phyloP scores from a whole-genome alignment of 1,140 invertebrate species.

The Drosophila bipectinata region DNA sequence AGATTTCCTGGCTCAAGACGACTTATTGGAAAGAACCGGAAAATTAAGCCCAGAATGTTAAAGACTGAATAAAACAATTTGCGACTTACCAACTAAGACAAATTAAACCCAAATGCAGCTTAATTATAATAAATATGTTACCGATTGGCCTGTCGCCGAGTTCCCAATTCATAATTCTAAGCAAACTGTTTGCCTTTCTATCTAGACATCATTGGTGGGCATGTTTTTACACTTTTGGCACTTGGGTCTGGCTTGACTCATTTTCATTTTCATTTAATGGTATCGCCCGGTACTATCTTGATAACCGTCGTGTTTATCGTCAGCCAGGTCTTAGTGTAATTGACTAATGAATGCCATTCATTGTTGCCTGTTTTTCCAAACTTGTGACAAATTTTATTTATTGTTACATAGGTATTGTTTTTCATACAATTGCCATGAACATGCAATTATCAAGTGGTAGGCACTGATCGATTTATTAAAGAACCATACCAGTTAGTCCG shows the following conservation, averaged over 20 bases:
- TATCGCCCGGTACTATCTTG: constrained; percentile 27
- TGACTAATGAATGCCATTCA: constrained; percentile 67
- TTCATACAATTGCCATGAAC: too few species aligned
- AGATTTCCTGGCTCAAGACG: constrained; percentile 41
- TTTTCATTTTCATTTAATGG: constrained; percentile 44
- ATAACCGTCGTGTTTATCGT: constrained; percentile 33
- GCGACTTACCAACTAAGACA: constrained; percentile 74
- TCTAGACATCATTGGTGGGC: constrained; percentile 33
- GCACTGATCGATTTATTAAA: constrained; percentile 14
- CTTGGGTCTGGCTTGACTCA: constrained; percentile 55
- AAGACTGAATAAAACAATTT: constrained; percentile 66
- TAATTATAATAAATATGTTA: constrained; percentile 36
- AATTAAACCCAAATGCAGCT: constrained; percentile 59
- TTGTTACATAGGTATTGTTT: constrained; percentile 25
- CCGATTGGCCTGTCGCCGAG: background rate
- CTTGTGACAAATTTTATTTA: constrained; percentile 62
- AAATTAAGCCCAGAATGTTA: constrained; percentile 9
- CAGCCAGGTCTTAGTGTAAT: constrained; percentile 63
- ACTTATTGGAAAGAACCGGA: constrained; percentile 24
- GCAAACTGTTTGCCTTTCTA: constrained; percentile 37
- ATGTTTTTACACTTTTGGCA: constrained; percentile 22
- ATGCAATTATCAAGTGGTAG: background rate
- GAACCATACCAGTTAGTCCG: constrained; percentile 1
- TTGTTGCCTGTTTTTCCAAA: constrained; percentile 41
- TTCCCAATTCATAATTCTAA: constrained; percentile 44